Percentiles rank a stretch among this genome's conserved stretches.
These are phyloP conservation scores for Microhierax caerulescens DNA, from an alignment of 2,797 vertebrate genomes.

Conservation along the genomic window DNA sequence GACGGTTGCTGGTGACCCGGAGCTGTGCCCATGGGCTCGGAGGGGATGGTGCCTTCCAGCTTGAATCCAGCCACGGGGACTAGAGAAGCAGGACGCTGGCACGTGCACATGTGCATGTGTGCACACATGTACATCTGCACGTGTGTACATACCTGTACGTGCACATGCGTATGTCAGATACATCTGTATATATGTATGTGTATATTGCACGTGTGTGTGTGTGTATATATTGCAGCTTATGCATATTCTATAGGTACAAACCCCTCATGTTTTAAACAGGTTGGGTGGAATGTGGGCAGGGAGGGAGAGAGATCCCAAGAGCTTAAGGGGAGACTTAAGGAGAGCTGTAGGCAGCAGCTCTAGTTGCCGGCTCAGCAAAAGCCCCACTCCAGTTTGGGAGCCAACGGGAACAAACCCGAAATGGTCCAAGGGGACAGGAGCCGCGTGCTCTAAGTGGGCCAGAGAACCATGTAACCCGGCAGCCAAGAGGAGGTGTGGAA, in stretches of 20 bases:
- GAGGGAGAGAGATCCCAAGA: neutral
- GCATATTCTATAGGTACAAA: neutral
- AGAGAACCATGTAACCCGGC: accelerated
- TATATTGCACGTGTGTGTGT: accelerated
- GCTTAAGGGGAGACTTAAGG: neutral
- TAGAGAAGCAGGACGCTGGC: neutral
- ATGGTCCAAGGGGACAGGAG: neutral
- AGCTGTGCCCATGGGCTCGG: neutral
- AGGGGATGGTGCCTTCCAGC: neutral
- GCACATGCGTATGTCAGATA: neutral
- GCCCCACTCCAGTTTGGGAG: neutral
- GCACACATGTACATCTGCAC: neutral
- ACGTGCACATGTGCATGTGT: accelerated
- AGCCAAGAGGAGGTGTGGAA: neutral
- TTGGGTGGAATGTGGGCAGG: neutral
- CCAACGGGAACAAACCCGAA: neutral
- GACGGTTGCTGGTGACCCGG: accelerated
- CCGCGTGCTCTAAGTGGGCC: accelerated
- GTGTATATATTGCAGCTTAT: too few relatives aligned
- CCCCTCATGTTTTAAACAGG: neutral
- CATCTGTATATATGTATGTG: neutral
- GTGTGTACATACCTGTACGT: neutral
- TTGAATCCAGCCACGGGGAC: neutral
- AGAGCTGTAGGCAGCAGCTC: neutral
- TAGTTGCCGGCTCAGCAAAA: neutral